Evolutionary conservation across 2,888 invertebrate species (phyloP), one percentile per base, ranked within the genome.

Genomic region (Nephrocerus scutellatus): DNA sequence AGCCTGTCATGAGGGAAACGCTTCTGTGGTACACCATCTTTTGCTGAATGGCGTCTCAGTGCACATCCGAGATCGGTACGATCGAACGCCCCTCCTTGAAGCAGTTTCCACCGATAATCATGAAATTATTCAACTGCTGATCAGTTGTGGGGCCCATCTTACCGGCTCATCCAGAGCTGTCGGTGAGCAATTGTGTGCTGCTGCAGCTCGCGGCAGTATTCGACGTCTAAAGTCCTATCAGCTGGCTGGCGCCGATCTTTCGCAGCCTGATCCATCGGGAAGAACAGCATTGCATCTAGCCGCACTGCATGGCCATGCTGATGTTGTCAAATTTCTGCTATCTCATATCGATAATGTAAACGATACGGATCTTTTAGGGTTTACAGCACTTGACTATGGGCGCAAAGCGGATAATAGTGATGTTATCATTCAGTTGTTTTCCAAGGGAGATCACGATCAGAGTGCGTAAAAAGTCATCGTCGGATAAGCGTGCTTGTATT

Each of bases 41-140:
- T 70, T 93, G 18, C 73, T 75, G 36, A 76, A 82, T 54, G 92
- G 92, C 0, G 87, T 87, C 0, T 84, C 81, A 34, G 85, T 92
- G 4, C 90, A 92, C 58, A 70, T 76, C 24, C 80, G 82, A 47
- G 87, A 87, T 54, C 74, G 75, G 66, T 55, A 72, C 51, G 86
- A 77, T 46, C 80, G 76, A 52, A 82, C 80, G 14, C 84, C 80
- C 2, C 74, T 87, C 0, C 71, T 79, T 37, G 80, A 82, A 44
- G 86, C 87, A 0, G 74, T 86, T 2, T 70, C 77, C 26, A 69
- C 69, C 26, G 80, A 84, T 52, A 74, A 75, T 38, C 71, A 74
- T 12, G 71, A 73, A 28, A 75, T 80, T 8, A 84, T 90, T 36
- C 66, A 74, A 15, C 49, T 84, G 2, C 69, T 90, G 1, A 66